Evolutionary conservation across 1,140 invertebrate species (phyloP), one percentile per base, ranked within the genome.

Genomic region (Zaprionus tsacasi): DNA sequence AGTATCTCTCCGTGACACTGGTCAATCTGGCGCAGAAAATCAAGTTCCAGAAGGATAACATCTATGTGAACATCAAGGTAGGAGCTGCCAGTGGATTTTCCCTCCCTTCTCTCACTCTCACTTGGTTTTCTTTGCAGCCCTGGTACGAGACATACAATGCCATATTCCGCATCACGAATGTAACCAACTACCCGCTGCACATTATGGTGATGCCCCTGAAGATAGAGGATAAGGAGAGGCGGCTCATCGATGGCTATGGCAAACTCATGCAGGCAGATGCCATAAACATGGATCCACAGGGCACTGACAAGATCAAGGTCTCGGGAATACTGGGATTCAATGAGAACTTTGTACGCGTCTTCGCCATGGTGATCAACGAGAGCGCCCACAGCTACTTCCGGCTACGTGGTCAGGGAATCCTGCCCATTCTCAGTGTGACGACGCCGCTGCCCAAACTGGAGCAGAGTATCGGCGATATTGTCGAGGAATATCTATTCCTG

Each of bases 141-240:
- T 92, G 91, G 91, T 92, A 92, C 57, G 91, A 92, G 55, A 36
- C 45, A 0, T 92, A 70, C 13, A 70, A 65, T 0, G 17, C 65
- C 2, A 38, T 63, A 6, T 25, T 83, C 3, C 56, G 69, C 0
- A 58, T 89, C 1, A 15, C 56, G 10, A 92, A 92, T 59, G 50
- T 86, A 8, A 92, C 87, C 3, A 71, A 81, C 27, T 92, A 89
- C 48, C 71, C 69, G 0, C 55, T 89, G 4, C 54, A 69, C 0
- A 27, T 88, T 33, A 12, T 63, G 0, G 2, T 89, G 0, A 43
- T 55, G 27, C 57, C 77, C 17, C 21, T 74, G 1, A 59, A 43
- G 3, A 11, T 35, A 0, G 15, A 3, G 4, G 6, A 17, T 1
- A 54, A 25, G 0, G 67, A 79, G 0, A 79, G 57, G 6, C 75